Evolutionary conservation across 2,888 invertebrate genomes (phyloP).

Genomic region (Napeogenes inachia): DNA sequence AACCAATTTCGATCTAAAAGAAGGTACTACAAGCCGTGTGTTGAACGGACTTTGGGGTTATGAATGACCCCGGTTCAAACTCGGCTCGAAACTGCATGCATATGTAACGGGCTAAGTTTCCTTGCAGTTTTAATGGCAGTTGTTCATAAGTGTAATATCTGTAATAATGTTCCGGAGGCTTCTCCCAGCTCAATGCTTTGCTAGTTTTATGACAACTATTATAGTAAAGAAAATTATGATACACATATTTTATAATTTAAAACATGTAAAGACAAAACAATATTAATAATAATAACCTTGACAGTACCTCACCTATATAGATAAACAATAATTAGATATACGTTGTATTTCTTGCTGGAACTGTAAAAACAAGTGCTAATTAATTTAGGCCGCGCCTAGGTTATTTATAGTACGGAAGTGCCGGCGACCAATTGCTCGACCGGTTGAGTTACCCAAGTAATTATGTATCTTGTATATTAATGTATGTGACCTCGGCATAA

Average conservation of each 20-base stretch:
- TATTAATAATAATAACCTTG: too few species aligned
- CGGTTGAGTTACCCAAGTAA: slow-evolving; percentile 28
- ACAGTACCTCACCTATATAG: not conserved
- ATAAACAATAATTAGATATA: slow-evolving; percentile 48
- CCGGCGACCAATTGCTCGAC: slow-evolving; percentile 26
- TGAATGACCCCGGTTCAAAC: slow-evolving; percentile 52
- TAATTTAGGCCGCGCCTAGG: slow-evolving; percentile 38
- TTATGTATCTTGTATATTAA: slow-evolving; percentile 34
- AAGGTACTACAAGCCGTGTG: slow-evolving; percentile 29
- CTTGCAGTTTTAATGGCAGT: slow-evolving; percentile 64
- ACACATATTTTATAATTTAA: too few species aligned
- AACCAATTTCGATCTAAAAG: slow-evolving; percentile 19
- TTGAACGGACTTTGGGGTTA: slow-evolving; percentile 46
- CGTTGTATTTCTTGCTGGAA: slow-evolving; percentile 43
- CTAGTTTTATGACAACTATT: slow-evolving; percentile 34
- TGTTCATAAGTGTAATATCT: slow-evolving; percentile 73
- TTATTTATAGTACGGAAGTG: slow-evolving; percentile 36
- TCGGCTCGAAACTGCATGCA: slow-evolving; percentile 55
- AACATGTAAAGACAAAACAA: too few species aligned
- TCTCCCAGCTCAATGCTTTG: slow-evolving; percentile 32
- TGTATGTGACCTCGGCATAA: slow-evolving; percentile 34
- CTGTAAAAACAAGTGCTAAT: slow-evolving; percentile 38
- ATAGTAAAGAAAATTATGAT: slow-evolving; percentile 5
- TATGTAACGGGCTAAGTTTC: slow-evolving; percentile 63
- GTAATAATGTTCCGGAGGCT: slow-evolving; percentile 50